Evolutionary conservation across 2,888 invertebrate genomes (phyloP).

Genomic region (Ormyrus thymus): DNA sequence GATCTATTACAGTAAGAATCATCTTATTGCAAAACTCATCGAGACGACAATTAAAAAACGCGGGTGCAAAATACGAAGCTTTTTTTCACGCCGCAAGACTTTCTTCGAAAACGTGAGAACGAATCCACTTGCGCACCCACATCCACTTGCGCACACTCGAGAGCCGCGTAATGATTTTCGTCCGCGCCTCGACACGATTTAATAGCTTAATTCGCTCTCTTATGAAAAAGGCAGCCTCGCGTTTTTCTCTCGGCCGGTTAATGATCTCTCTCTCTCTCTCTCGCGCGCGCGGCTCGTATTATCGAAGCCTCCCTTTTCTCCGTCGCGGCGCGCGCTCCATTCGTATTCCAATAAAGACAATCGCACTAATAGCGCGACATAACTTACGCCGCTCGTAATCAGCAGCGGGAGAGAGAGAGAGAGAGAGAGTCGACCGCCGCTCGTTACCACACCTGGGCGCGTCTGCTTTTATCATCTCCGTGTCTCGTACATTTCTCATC

Average conservation of each 20-base stretch:
- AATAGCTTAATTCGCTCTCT: no score
- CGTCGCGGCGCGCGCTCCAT: not conserved
- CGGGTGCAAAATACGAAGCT: no score
- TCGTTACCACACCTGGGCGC: conserved; percentile 8
- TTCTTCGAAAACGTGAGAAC: no score
- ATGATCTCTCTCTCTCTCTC: conserved; percentile 22
- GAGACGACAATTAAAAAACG: no score
- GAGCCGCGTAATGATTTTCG: not conserved
- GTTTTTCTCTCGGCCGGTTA: not conserved
- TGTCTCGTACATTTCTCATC: conserved; percentile 18
- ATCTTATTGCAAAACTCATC: no score
- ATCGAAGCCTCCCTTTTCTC: conserved; percentile 1
- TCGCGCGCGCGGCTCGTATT: not conserved
- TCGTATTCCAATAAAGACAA: conserved; percentile 54
- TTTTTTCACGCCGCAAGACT: no score
- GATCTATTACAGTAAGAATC: no score
- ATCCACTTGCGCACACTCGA: not conserved
- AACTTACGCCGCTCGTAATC: conserved; percentile 51
- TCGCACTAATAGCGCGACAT: conserved; percentile 53
- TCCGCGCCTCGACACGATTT: no score
- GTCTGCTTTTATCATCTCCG: not conserved
- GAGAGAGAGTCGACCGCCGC: conserved; percentile 10
- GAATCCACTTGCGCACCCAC: no score
- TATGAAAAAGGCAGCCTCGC: no score
- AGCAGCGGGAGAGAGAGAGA: not conserved